Percentiles rank a stretch among this genome's conserved stretches.
phyloP scores from a whole-genome alignment of 2,797 vertebrate species.

The Sebastolobus altivelis region DNA sequence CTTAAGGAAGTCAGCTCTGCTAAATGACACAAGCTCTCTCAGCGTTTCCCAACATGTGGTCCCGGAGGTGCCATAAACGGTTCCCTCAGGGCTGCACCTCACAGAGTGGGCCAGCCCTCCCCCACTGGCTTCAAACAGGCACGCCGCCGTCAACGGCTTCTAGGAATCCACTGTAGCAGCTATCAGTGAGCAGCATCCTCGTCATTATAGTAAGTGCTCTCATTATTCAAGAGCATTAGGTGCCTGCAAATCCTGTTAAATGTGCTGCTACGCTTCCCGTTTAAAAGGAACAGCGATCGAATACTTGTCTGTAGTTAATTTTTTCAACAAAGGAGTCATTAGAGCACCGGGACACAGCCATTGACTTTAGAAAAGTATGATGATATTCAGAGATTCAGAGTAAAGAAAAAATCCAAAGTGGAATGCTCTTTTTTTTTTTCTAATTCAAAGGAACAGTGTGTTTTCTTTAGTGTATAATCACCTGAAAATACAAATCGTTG shows the following conservation, averaged over 20 bases:
- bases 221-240: slow-evolving; percentile 50
- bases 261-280: slow-evolving; percentile 19
- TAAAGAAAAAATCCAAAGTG: neutral
- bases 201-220: slow-evolving; percentile 53
- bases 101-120: slow-evolving; percentile 42
- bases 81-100: slow-evolving; percentile 50
- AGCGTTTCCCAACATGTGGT: slow-evolving; percentile 60
- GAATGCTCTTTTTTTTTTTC: neutral
- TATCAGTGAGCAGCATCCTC: slow-evolving; percentile 41
- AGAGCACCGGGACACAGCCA: neutral
- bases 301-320: slow-evolving; percentile 28
- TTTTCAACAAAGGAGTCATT: slow-evolving; percentile 27
- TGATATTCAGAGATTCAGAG: neutral
- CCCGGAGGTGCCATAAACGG: slow-evolving; percentile 63
- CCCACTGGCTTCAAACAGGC: slow-evolving; percentile 67
- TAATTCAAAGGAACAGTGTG: too few species aligned
- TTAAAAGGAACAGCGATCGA: slow-evolving; percentile 28
- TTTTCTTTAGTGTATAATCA: neutral
- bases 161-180: slow-evolving; percentile 37
- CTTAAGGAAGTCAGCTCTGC: slow-evolving; percentile 33
- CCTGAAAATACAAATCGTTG: too few species aligned
- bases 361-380: neutral
- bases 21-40: slow-evolving; percentile 65
- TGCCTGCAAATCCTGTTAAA: slow-evolving; percentile 45
- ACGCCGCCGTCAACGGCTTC: slow-evolving; percentile 37